phyloP scores from a whole-genome alignment of 2,888 invertebrate species.

The Hirudinaria manillensis region DNA sequence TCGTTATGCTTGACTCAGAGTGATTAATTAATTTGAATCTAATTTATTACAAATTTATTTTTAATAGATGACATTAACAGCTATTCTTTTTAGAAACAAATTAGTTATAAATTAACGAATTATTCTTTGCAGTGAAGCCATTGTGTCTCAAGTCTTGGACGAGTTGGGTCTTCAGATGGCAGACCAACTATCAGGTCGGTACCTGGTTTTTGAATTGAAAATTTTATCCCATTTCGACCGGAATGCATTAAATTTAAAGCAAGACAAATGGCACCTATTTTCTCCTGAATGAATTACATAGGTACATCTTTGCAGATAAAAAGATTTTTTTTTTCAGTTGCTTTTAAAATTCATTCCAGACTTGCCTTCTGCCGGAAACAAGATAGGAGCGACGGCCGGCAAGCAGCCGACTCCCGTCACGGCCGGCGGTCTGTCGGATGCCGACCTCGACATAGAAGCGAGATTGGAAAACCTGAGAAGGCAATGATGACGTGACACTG shows the following conservation, averaged over 20 bases:
- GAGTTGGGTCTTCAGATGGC: conserved; percentile 91
- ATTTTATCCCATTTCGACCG: background rate
- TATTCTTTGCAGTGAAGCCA: conserved; percentile 70
- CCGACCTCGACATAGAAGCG: conserved; percentile 94
- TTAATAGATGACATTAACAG: too few species aligned
- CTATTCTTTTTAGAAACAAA: too few species aligned
- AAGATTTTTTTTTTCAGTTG: background rate
- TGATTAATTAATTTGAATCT: too few species aligned
- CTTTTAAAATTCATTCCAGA: conserved; percentile 58
- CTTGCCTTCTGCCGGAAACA: conserved; percentile 61
- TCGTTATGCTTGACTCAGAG: background rate
- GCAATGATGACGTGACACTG: conserved; percentile 57
- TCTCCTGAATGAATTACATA: background rate
- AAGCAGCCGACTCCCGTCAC: conserved; percentile 39
- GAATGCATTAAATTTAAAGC: too few species aligned
- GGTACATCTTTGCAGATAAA: background rate
- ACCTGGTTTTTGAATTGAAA: background rate
- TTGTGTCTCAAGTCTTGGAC: conserved; percentile 91
- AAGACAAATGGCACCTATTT: too few species aligned
- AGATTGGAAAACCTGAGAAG: conserved; percentile 86
- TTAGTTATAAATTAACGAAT: too few species aligned
- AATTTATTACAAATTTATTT: too few species aligned
- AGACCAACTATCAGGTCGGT: conserved; percentile 68
- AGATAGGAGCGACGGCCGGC: conserved; percentile 38
- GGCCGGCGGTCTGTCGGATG: conserved; percentile 54